Evolutionary conservation across 1,140 invertebrate species (phyloP).

Genomic region (Drosophila bocqueti): DNA sequence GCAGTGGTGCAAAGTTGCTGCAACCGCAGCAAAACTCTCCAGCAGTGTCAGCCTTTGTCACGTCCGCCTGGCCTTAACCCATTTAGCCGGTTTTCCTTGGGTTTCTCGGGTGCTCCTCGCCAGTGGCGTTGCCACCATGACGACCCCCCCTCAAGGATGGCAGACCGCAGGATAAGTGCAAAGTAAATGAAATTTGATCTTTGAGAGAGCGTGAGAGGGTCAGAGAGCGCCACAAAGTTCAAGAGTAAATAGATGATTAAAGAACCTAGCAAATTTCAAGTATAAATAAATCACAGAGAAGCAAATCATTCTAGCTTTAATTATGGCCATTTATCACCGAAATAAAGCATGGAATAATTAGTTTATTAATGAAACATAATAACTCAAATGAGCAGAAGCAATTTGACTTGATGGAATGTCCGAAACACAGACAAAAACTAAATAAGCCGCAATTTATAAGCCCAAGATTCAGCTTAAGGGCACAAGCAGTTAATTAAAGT

Average conservation of each 20-base stretch:
- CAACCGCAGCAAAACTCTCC: conserved; percentile 47
- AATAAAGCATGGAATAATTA: background rate
- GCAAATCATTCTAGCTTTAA: background rate
- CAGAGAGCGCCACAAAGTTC: conserved; percentile 3
- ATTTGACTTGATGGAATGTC: background rate
- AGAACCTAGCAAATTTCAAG: conserved; percentile 3
- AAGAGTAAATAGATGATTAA: conserved; percentile 17
- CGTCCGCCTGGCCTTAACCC: conserved; percentile 38
- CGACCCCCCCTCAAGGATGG: background rate
- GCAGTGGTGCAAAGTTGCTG: conserved; percentile 29
- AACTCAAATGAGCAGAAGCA: background rate
- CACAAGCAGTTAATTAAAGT: background rate
- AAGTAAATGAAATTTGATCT: conserved; percentile 46
- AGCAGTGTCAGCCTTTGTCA: conserved; percentile 50
- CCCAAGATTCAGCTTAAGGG: too few species aligned
- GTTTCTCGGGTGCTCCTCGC: background rate
- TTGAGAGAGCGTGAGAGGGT: background rate
- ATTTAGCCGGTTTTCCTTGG: conserved; percentile 23
- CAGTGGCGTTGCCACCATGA: background rate
- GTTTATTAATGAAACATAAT: conserved; percentile 6
- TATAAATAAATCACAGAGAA: conserved; percentile 4
- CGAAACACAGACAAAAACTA: background rate
- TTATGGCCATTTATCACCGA: background rate
- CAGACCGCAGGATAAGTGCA: conserved; percentile 22
- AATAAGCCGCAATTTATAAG: background rate